Base-by-base conservation (phyloP, 2,113 vertebrate species). In the Trogon surrucura region DNA sequence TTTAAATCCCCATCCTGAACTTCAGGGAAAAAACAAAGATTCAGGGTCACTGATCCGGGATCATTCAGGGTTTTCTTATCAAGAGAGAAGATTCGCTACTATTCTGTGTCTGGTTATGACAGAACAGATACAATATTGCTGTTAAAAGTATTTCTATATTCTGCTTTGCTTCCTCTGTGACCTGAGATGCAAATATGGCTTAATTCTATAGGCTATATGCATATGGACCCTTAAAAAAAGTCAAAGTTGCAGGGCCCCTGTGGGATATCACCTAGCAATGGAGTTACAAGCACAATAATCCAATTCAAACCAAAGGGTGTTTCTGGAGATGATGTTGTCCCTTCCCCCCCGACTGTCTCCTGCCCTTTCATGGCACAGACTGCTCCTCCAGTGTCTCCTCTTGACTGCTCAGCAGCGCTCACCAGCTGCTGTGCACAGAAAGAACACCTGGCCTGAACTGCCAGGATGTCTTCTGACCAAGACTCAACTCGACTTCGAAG, bases 161-260 rank as follows among this genome's bases (percentile, higher is more conserved):
- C 61, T 81, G 34, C 32, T 67, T n/a, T 64, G 48, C 11, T 61
- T 71, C 48, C 57, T 77, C 67, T 85, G 74, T 30, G 54, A 82
- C 34, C 61, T 23, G 45, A 87, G 74, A 87, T 54, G 70, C 58
- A 91, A 89, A 78, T 53, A 54, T 5, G 9, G 47, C 62, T 50
- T 89, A 89, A 79, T 69, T 87, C 73, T 87, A 89, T 51, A 89
- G 87, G 38, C 61, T 81, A 15, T 47, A 7, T 45, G 50, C 41
- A 50, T 47, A 58, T 3, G 19, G 38, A 5, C 30, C 41, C 45
- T 56, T 88, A 17, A 70, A 69, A 32, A 85, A 72, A 48, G n/a
- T 9, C 54, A 19, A 66, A 78, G 57, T 44, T 34, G 9, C 23
- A 53, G 58, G 50, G 45, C 83, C 13, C 26, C 16, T 3, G 14